Conservation (phyloP, 1,140 invertebrate species). For the Mactra quadrangularis region DNA sequence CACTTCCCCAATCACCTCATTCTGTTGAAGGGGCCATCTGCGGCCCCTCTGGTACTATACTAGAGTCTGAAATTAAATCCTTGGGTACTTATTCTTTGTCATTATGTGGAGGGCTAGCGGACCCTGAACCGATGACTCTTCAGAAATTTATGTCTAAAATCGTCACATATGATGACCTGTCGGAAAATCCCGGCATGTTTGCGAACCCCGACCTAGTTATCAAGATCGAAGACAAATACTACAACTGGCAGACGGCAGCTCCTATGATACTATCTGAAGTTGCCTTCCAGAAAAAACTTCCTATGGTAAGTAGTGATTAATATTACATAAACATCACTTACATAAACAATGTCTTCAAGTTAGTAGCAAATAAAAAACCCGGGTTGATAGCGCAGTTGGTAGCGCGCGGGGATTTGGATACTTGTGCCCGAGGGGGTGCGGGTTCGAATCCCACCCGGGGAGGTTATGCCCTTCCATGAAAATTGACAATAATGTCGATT, state of each 20-base stretch:
- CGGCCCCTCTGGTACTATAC: constrained; percentile 71
- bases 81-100: constrained; percentile 86
- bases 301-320: constrained; percentile 82
- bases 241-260: constrained; percentile 94
- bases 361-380: too few species aligned
- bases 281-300: constrained; percentile 92
- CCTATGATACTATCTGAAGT: constrained; percentile 93
- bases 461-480: too few species aligned
- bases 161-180: constrained; percentile 93
- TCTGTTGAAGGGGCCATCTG: constrained; percentile 90
- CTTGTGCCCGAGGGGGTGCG: too few species aligned
- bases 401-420: too few species aligned
- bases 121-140: constrained; percentile 83
- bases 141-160: constrained; percentile 90
- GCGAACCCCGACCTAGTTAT: constrained; percentile 94
- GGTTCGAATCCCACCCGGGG: too few species aligned
- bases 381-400: too few species aligned
- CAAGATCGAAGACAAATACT: constrained; percentile 85
- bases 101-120: constrained; percentile 90
- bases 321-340: too few species aligned
- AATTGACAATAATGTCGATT: too few species aligned
- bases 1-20: constrained; percentile 95
- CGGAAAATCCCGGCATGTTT: constrained; percentile 89
- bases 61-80: constrained; percentile 82
- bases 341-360: too few species aligned